Conservation (phyloP, 2,888 invertebrate genomes). For the Yponomeuta sedellus region DNA sequence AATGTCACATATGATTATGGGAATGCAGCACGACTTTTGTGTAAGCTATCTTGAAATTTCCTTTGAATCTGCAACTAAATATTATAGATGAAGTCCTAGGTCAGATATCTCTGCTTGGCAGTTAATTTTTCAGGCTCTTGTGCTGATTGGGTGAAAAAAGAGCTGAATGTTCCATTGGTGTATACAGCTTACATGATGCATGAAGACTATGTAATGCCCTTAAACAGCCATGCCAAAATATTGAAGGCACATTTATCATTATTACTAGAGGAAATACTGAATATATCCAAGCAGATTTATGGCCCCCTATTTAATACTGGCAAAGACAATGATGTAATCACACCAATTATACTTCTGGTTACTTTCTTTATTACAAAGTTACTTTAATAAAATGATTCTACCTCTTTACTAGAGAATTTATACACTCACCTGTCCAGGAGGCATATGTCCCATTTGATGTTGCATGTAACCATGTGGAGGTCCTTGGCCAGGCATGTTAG, state of each 20-base stretch:
- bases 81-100: too few species aligned
- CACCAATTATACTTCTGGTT: neutral
- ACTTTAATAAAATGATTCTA: neutral
- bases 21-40: conserved; percentile 40
- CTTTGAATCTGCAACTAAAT: neutral
- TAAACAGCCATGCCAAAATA: conserved; percentile 31
- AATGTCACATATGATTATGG: conserved; percentile 45
- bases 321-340: conserved; percentile 18
- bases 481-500: conserved; percentile 71
- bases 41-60: conserved; percentile 35
- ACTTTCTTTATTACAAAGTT: neutral
- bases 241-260: conserved; percentile 39
- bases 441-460: conserved; percentile 76
- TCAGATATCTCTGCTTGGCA: conserved; percentile 27
- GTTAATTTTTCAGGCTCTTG: conserved; percentile 53
- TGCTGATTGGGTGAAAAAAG: conserved; percentile 63
- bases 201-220: conserved; percentile 35
- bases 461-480: conserved; percentile 80
- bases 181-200: conserved; percentile 48
- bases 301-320: conserved; percentile 47
- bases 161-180: conserved; percentile 57
- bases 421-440: conserved; percentile 64
- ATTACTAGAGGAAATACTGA: conserved; percentile 46
- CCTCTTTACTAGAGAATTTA: neutral
- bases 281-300: conserved; percentile 49